phyloP scores from a whole-genome alignment of 2,113 vertebrate species.

The Boleophthalmus pectinirostris region DNA sequence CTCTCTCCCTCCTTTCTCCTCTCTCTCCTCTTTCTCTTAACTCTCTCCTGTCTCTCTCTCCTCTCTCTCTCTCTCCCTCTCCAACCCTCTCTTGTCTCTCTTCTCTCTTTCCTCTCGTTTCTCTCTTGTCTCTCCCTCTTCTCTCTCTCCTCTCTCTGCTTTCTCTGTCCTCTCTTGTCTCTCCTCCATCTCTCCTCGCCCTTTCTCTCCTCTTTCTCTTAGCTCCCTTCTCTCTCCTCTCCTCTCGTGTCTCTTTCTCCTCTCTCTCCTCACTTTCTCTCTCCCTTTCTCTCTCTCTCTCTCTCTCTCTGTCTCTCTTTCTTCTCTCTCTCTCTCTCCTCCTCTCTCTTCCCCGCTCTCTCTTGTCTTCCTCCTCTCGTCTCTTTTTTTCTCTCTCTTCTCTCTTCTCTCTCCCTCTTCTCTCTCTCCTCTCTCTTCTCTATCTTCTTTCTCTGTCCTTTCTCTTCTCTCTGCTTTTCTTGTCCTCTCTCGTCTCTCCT shows the following conservation, averaged over 20 bases:
- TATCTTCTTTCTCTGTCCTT: conserved; percentile 44
- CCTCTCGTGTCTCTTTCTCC: conserved; percentile 16
- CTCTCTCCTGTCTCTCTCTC: no score
- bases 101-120: no score
- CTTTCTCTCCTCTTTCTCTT: conserved; percentile 48
- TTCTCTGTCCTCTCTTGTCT: conserved; percentile 11
- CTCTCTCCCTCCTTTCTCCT: no score
- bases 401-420: conserved; percentile 14
- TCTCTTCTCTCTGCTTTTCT: background rate
- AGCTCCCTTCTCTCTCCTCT: conserved; percentile 17
- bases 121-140: conserved; percentile 32
- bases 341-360: conserved; percentile 6
- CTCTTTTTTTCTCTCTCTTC: conserved; percentile 50
- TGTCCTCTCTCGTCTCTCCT: no score
- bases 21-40: conserved; percentile 47
- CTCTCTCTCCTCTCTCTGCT: conserved; percentile 36
- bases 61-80: conserved; percentile 27
- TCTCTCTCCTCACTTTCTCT: no score
- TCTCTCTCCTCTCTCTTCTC: conserved; percentile 16
- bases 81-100: background rate
- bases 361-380: background rate
- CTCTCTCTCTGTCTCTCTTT: conserved; percentile 45
- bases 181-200: background rate
- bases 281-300: conserved; percentile 25
- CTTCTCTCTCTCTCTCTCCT: conserved; percentile 9